phyloP scores from a whole-genome alignment of 2,888 invertebrate genomes.

The Onthophagus sagittarius region DNA sequence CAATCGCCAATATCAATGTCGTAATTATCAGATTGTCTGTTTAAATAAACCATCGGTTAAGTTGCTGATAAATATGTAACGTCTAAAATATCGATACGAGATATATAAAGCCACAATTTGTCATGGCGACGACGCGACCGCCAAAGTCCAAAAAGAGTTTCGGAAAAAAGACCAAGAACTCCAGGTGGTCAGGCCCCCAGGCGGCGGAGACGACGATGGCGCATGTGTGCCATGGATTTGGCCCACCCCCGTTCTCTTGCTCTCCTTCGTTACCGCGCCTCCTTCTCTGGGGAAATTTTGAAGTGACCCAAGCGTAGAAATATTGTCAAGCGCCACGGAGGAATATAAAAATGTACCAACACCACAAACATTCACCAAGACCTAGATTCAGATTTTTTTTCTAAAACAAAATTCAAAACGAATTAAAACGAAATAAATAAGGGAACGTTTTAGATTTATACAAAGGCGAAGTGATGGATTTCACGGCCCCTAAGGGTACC shows the following conservation, averaged over 20 bases:
- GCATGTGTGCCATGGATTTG: constrained; percentile 11
- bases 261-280: constrained; percentile 13
- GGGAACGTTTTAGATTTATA: constrained; percentile 34
- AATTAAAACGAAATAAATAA: no score
- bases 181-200: constrained; percentile 31
- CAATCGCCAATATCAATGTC: neutral
- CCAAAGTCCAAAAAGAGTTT: neutral
- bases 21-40: neutral
- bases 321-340: constrained; percentile 37
- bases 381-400: neutral
- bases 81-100: no score
- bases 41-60: neutral
- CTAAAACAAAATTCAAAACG: no score
- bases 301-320: constrained; percentile 37
- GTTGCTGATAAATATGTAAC: no score
- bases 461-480: constrained; percentile 48
- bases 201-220: constrained; percentile 3
- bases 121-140: neutral
- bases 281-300: constrained; percentile 36
- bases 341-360: constrained; percentile 36
- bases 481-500: constrained; percentile 46
- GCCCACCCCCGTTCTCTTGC: constrained; percentile 2
- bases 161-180: neutral
- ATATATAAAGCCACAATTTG: neutral
- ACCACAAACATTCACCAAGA: neutral